Evolutionary conservation across 2,797 vertebrate species (phyloP), one percentile per base, ranked within the genome.

Genomic region (Molossus alvarezi): DNA sequence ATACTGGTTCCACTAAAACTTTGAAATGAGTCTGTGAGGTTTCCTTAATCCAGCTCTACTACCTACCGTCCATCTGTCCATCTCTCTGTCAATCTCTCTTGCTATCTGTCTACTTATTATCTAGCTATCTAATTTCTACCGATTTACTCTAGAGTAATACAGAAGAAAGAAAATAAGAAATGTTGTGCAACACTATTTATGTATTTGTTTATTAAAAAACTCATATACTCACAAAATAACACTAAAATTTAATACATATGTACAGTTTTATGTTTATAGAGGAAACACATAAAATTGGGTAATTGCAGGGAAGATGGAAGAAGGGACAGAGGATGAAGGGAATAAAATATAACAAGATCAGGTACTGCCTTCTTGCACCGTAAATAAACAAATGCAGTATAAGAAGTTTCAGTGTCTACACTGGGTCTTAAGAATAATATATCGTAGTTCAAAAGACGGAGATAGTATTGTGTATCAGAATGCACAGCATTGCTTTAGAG

Each of bases 391-490:
- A 88, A 82, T 18, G 62, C 15, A 3, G 11, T 29, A 62, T 90
- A 65, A 48, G 93, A 89, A 84, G 14, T 80, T 71, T 77, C 84
- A 73, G 25, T 67, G 37, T 89, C 55, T 88, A 79, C 17, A 75
- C n/a, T 65, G 27, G 37, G 10, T 88, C 80, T 88, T 76, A 37
- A 92, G 72, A 95, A 92, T 88, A 88, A 92, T 64, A 67, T 17
- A 48, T 6, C 33, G 13, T 11, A 95, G 67, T 55, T 97, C 81
- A 89, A 93, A 96, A 88, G 91, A 87, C 83, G 20, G 33, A 77
- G 18, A 67, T 20, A 76, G 53, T 37, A 65, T 71, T 85, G 20
- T 57, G 72, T 73, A 8, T 85, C 80, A 65, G 83, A 64, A 64
- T 79, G 58, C 29, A 12, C 55, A 96, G 53, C 23, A 73, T 27